phyloP scores from a whole-genome alignment of 2,797 vertebrate genomes.

The Cyprinella venusta region DNA sequence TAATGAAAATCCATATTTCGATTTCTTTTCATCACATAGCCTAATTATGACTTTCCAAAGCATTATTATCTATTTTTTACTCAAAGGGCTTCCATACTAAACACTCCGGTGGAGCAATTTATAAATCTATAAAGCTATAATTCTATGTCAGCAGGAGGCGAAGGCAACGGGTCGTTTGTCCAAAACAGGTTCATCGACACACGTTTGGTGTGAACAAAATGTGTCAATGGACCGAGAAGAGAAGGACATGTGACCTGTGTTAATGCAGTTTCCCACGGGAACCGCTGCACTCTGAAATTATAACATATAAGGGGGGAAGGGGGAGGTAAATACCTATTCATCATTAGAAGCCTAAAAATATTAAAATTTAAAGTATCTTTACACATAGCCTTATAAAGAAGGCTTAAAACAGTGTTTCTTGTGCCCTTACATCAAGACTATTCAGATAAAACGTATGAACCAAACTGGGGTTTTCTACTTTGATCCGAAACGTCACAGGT shows the following conservation, averaged over 20 bases:
- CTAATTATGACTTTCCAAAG: background rate
- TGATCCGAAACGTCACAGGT: too few species aligned
- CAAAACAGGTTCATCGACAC: conserved; percentile 5
- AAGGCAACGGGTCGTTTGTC: conserved; percentile 1
- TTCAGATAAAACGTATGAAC: background rate
- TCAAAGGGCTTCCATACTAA: background rate
- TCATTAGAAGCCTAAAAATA: background rate
- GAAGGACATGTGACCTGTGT: conserved; percentile 10
- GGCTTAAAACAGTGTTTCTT: too few species aligned
- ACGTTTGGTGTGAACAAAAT: conserved; percentile 36
- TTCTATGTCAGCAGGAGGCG: background rate
- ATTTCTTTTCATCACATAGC: background rate
- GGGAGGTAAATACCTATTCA: background rate
- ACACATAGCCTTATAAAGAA: background rate
- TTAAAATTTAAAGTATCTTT: background rate
- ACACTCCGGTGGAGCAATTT: background rate
- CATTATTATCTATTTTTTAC: background rate
- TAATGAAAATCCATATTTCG: background rate
- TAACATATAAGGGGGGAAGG: too few species aligned
- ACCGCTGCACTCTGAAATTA: background rate
- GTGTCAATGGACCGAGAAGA: conserved; percentile 27
- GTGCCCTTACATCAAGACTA: background rate
- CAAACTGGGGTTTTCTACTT: background rate
- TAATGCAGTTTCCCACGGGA: conserved; percentile 36
- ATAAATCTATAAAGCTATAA: background rate